These are phyloP conservation scores for Passerculus sandwichensis DNA, from an alignment of 2,797 vertebrate genomes.

Conservation along the genomic window DNA sequence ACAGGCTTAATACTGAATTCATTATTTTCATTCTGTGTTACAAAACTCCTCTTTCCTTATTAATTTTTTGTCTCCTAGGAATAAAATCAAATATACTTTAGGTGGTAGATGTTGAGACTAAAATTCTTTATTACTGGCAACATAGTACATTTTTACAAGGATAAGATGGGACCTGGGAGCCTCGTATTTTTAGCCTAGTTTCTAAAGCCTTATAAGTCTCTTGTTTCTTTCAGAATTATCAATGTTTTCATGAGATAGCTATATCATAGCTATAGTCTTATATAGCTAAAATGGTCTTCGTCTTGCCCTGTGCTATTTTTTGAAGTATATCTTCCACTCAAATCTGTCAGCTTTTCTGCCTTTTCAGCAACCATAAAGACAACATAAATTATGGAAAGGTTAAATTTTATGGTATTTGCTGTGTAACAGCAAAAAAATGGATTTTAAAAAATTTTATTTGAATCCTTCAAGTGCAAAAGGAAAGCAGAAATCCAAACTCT, in stretches of 20 bases:
- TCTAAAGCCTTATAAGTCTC: not conserved
- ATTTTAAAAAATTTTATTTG: not conserved
- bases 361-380: not conserved
- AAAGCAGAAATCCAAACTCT: not conserved
- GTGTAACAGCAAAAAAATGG: not conserved
- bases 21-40: not conserved
- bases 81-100: not conserved
- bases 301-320: not conserved
- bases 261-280: not conserved
- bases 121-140: not conserved
- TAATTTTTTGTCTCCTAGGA: not conserved
- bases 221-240: not conserved
- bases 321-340: not conserved
- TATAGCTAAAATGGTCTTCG: not conserved
- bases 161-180: not conserved
- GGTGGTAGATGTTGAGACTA: not conserved
- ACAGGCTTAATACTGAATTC: not conserved
- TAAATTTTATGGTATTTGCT: not conserved
- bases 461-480: not conserved
- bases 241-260: not conserved
- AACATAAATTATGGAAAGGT: not conserved
- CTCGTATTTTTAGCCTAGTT: not conserved
- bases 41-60: not conserved
- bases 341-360: not conserved
- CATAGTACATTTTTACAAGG: not conserved